Conservation (phyloP, 2,113 vertebrate species). For the Cromileptes altivelis region DNA sequence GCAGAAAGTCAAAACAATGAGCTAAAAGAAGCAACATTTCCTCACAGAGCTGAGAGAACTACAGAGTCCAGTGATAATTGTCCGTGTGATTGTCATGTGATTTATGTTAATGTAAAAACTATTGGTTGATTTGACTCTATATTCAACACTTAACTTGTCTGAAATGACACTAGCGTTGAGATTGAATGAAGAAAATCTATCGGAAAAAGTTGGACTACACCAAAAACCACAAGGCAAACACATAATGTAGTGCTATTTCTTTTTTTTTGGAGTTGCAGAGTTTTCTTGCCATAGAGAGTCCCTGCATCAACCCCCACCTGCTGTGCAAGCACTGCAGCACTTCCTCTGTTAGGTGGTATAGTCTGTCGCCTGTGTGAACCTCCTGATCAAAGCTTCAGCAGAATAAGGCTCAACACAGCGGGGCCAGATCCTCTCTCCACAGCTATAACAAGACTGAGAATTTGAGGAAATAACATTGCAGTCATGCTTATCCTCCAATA, state of each 20-base stretch:
- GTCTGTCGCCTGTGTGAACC: conserved; percentile 63
- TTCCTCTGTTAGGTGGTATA: conserved; percentile 57
- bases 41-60: too few species aligned
- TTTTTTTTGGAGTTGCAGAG: conserved; percentile 31
- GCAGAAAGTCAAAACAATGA: too few species aligned
- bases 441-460: conserved; percentile 34
- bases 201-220: neutral
- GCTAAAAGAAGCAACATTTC: too few species aligned
- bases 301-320: conserved; percentile 50
- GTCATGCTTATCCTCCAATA: neutral
- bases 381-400: conserved; percentile 78
- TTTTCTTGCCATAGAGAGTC: conserved; percentile 45
- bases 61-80: too few species aligned
- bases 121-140: neutral
- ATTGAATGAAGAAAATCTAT: neutral
- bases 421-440: conserved; percentile 44
- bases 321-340: conserved; percentile 62
- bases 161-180: neutral
- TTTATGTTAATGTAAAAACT: too few species aligned
- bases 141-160: too few species aligned
- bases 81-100: too few species aligned
- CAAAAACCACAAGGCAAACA: neutral
- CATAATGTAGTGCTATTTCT: conserved; percentile 9
- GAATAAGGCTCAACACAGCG: conserved; percentile 68
- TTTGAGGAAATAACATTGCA: conserved; percentile 21